Evolutionary conservation across 2,113 vertebrate species (phyloP).

Genomic region (Pycnonotus jocosus): DNA sequence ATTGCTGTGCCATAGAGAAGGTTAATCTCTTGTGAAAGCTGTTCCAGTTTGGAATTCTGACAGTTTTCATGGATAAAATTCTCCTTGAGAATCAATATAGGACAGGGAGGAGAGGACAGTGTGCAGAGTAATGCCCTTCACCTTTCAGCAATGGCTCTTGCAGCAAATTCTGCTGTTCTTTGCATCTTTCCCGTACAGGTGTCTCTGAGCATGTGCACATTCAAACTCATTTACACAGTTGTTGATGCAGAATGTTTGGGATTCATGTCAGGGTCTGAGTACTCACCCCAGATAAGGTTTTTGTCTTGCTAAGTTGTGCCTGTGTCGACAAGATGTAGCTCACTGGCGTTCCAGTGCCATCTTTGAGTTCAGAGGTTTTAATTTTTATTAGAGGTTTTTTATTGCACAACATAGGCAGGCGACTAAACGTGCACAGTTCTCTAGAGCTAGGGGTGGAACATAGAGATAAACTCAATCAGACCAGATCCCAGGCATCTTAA

Average conservation of each 20-base stretch:
- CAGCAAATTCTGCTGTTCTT: not conserved
- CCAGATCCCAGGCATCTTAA: not conserved
- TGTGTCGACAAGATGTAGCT: not conserved
- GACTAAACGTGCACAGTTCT: not conserved
- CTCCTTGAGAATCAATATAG: not conserved
- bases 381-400: no score
- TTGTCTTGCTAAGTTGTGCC: not conserved
- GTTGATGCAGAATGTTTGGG: not conserved
- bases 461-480: not conserved
- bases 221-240: not conserved
- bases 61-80: conserved; percentile 34
- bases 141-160: not conserved
- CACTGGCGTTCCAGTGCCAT: not conserved
- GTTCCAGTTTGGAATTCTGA: conserved; percentile 43
- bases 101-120: not conserved
- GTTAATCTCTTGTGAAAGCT: conserved; percentile 44
- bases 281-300: not conserved
- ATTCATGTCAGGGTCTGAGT: not conserved
- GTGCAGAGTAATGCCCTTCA: not conserved
- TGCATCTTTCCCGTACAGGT: not conserved
- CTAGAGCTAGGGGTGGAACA: not conserved
- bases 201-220: not conserved
- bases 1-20: conserved; percentile 46
- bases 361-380: not conserved
- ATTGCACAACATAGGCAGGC: not conserved